phyloP scores from a whole-genome alignment of 2,113 vertebrate species.

The Entelurus aequoreus region DNA sequence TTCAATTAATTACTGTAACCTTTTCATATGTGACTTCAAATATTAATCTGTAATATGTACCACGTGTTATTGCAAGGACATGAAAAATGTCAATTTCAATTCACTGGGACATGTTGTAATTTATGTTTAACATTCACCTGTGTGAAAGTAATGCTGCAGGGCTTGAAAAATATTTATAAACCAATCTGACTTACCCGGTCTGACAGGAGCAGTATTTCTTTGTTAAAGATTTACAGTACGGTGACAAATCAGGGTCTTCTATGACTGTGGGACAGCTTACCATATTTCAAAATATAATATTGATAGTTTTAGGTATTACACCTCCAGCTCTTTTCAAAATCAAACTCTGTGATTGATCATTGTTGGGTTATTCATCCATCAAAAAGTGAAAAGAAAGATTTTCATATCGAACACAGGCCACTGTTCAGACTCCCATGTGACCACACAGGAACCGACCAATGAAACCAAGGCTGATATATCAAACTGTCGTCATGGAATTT shows the following conservation, averaged over 20 bases:
- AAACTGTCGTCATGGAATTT: conserved; percentile 1
- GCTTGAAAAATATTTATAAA: conserved; percentile 8
- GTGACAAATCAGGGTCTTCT: neutral
- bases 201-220: neutral
- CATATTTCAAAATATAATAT: conserved; percentile 1
- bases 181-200: conserved; percentile 5
- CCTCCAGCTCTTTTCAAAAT: conserved; percentile 1
- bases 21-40: neutral
- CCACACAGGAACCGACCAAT: conserved; percentile 3
- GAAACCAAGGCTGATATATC: conserved; percentile 10
- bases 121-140: conserved; percentile 1
- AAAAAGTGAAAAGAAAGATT: conserved; percentile 12
- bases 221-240: neutral
- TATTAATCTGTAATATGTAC: neutral
- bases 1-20: neutral
- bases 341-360: conserved; percentile 8
- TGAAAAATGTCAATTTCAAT: neutral
- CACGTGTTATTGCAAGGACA: neutral
- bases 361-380: conserved; percentile 20
- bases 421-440: conserved; percentile 14
- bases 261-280: neutral
- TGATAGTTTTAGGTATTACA: neutral
- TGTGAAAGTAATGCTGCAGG: neutral
- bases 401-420: conserved; percentile 9
- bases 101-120: neutral